Evolutionary conservation across 2,888 invertebrate species (phyloP).

Genomic region (Danaus chrysippus): DNA sequence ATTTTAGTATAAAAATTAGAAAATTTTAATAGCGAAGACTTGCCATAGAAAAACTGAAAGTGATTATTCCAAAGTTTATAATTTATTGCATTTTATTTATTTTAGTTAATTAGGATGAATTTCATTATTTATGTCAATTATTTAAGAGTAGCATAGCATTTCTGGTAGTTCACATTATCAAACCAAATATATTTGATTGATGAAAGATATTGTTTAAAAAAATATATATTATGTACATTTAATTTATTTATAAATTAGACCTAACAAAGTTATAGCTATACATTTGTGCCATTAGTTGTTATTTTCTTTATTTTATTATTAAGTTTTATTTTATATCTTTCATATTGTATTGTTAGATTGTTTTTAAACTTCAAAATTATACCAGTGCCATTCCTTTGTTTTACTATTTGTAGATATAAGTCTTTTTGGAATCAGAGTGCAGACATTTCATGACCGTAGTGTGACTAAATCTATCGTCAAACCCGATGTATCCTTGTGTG

Average conservation of each 20-base stretch:
- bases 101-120: conserved; percentile 24
- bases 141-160: neutral
- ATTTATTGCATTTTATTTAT: conserved; percentile 46
- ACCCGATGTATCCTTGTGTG: too few species aligned
- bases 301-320: conserved; percentile 24
- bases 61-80: conserved; percentile 64
- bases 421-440: neutral
- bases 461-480: neutral
- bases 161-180: too few species aligned
- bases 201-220: neutral
- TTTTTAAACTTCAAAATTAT: conserved; percentile 9
- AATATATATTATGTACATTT: neutral
- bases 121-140: conserved; percentile 32
- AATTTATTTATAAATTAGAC: neutral
- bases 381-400: neutral
- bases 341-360: conserved; percentile 10
- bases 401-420: conserved; percentile 1
- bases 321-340: conserved; percentile 12
- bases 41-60: conserved; percentile 59
- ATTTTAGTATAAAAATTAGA: neutral
- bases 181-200: neutral
- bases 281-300: conserved; percentile 32
- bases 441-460: neutral
- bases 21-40: conserved; percentile 35
- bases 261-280: conserved; percentile 1